phyloP scores from a whole-genome alignment of 2,113 vertebrate genomes.

The Tichodroma muraria region DNA sequence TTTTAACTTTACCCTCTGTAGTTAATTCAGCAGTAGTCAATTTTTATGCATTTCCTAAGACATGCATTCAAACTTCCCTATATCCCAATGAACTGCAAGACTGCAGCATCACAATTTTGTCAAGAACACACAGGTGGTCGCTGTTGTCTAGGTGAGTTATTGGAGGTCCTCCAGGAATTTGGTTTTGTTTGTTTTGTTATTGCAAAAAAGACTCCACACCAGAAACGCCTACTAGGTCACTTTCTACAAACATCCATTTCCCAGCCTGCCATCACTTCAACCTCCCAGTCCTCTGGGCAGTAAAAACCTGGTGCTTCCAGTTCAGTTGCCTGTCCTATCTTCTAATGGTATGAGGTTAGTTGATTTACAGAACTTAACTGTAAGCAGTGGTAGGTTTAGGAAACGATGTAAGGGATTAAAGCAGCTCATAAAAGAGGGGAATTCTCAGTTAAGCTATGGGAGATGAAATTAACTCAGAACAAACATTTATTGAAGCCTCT shows the following conservation, averaged over 20 bases:
- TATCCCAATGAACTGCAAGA: not conserved
- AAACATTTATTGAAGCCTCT: not conserved
- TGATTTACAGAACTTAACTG: not conserved
- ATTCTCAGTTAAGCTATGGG: not conserved
- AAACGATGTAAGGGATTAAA: not conserved
- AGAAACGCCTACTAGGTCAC: not conserved
- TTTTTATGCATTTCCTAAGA: not conserved
- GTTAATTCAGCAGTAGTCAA: not conserved
- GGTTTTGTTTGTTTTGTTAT: not conserved
- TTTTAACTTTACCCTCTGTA: not conserved
- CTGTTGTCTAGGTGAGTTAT: not conserved
- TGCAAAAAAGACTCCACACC: not conserved
- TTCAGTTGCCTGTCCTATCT: not conserved
- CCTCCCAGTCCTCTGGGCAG: not conserved
- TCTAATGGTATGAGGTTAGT: not conserved
- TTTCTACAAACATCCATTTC: not conserved
- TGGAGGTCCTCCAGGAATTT: not conserved
- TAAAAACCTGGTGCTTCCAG: not conserved
- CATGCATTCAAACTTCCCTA: not conserved
- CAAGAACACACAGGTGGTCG: not conserved
- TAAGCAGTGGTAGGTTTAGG: not conserved
- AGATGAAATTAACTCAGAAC: not conserved
- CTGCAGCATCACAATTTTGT: not conserved
- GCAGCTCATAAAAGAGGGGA: not conserved
- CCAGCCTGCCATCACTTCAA: not conserved